Conservation (phyloP, 1,140 invertebrate species). For the Aphelenchoides besseyi region DNA sequence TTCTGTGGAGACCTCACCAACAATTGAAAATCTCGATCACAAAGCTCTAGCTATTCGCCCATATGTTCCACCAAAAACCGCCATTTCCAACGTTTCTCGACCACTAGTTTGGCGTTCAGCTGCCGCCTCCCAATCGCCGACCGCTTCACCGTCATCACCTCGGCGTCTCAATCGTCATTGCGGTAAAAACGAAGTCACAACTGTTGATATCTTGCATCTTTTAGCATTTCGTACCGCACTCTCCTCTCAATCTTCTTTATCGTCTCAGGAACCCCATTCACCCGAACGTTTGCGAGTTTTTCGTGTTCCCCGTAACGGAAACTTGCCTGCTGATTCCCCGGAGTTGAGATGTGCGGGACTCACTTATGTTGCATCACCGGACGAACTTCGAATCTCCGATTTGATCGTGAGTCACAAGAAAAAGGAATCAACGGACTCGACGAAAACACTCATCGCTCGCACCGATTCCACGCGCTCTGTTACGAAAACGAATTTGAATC, state of each 20-base stretch:
- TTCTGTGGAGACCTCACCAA: constrained; percentile 2
- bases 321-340: not conserved
- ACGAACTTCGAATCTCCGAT: constrained; percentile 31
- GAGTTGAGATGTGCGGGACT: constrained; percentile 1
- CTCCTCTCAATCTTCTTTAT: constrained; percentile 20
- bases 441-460: constrained; percentile 29
- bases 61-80: constrained; percentile 2
- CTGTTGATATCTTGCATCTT: no score
- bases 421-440: constrained; percentile 34
- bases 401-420: constrained; percentile 28
- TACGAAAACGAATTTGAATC: not conserved
- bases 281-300: constrained; percentile 5
- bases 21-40: not conserved
- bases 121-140: not conserved
- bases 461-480: not conserved
- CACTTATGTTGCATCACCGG: constrained; percentile 1
- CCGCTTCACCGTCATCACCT: not conserved
- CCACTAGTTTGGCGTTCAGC: not conserved
- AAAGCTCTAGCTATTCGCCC: not conserved
- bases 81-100: constrained; percentile 9
- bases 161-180: not conserved
- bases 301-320: constrained; percentile 18
- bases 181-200: constrained; percentile 15
- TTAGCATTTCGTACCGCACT: constrained; percentile 14
- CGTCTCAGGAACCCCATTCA: constrained; percentile 19